Evolutionary conservation across 37 sponge, comb jelly and placozoan species (phyloP), one percentile per base, ranked within the genome.

Genomic region (Ianthella basta): DNA sequence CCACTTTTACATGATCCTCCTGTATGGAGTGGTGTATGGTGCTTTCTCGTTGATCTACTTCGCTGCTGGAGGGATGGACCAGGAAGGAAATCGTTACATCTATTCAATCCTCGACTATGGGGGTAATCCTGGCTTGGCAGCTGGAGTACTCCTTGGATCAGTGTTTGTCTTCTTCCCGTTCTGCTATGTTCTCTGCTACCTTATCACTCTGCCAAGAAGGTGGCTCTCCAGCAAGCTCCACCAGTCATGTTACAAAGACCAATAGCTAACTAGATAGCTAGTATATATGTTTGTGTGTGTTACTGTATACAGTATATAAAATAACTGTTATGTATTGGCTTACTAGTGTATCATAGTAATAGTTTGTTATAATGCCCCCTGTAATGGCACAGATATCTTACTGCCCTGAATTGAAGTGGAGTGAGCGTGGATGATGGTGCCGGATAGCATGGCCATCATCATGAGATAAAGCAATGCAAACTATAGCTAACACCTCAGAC

Each of bases 51-150:
- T 66, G 16, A 40, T 91, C 16, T 84, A 91, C 77, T 87, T 60
- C 72, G 82, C 37, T 60, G 80, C 73, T 12, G 80, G 84, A 44
- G 91, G 91, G 1, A 67, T 82, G 12, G 84, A 77, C 41, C 40
- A 18, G 27, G 23, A 59, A 19, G 87, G 69, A 19, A 56, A 85
- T 6, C 80, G 65, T 23, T 83, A 75, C 69, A 91, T 91, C 53
- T 91, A 91, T 72, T 79, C 82, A 4, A n/a, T 85, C n/a, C 75
- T 91, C 0, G 86, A 91, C 82, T 91, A 85, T 66, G 74, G 40
- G 0, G 41, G 36, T 16, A 61, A 84, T 15, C 92, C 88, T 24
- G 88, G 88, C 2, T 1, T 56, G 15, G 88, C 92, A n/a, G 72
- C 66, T 1, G 81, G 79, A 4, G 8, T 85, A 1, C 56, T 53